Percentiles rank a stretch among this genome's conserved stretches.
Evolutionary conservation across 2,888 invertebrate genomes (phyloP).

Genomic region (Eugnorisma glareosa): DNA sequence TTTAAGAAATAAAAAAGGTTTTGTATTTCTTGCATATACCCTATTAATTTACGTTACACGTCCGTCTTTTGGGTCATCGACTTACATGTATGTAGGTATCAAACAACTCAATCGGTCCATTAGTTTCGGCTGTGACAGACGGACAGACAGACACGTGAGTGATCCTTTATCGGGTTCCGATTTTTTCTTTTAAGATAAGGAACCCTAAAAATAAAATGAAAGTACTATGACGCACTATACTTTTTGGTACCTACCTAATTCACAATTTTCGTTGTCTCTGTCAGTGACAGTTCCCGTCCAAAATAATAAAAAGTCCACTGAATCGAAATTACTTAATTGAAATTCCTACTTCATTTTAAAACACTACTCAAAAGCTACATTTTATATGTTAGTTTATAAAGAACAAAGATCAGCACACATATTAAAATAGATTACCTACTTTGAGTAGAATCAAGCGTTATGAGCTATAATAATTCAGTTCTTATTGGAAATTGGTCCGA

Average conservation of each 20-base stretch:
- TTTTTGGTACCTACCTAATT: no score
- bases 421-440: not conserved
- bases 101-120: no score
- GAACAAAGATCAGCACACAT: not conserved
- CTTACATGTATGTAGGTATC: no score
- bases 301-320: not conserved
- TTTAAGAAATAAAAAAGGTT: no score
- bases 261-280: not conserved
- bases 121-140: no score
- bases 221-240: not conserved
- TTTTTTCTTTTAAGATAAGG: no score
- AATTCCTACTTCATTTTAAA: not conserved
- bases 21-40: no score
- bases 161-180: no score
- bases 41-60: no score
- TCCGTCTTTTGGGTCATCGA: no score
- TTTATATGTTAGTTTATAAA: not conserved
- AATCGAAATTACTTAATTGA: not conserved
- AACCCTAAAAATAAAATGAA: no score
- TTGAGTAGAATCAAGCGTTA: slow-evolving; percentile 46
- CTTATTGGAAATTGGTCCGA: slow-evolving; percentile 87
- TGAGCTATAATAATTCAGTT: slow-evolving; percentile 83
- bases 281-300: not conserved
- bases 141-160: no score
- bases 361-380: not conserved